Base-by-base conservation (phyloP, 2,888 invertebrate genomes). In the Pandemis cinnamomeana region DNA sequence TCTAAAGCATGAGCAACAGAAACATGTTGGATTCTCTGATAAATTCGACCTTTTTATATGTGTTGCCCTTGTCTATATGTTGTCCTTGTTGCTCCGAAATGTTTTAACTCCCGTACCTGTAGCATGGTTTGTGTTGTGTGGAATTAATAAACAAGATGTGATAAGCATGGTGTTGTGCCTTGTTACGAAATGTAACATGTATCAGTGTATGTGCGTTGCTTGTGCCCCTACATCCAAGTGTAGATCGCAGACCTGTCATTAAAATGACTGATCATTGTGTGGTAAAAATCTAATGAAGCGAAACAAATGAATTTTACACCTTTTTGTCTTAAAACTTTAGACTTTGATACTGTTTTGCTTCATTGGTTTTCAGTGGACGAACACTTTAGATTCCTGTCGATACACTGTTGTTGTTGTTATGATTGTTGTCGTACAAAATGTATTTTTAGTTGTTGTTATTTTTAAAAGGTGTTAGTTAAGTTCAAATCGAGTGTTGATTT, bases 151-250 rank as follows among this genome's bases (percentile, higher is more conserved):
- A n/a, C 10, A 41, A 13, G 70, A 63, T 61, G 67, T 68, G 68
- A 67, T 60, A 61, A 62, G 75, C 75, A 75, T 75, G 75, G 63
- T 67, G 66, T 63, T 70, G 20, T 69, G 68, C 55, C 64, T 64
- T 15, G 15, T 63, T 55, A 63, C 41, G n/a, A 48, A 36, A 10
- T 62, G 68, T 83, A 80, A 80, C 82, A 7, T 67, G 41, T 89
- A 78, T 82, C 87, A 89, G 85, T 88, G 89, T 89, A 58, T 58
- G 58, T 64, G 88, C 90, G 91, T 91, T 90, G 92, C 91, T 89
- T 91, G 90, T 82, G 85, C 84, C 87, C 86, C 90, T 88, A 88
- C 82, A 83, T 82, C 88, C 91, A 91, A 92, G 92, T 90, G 90
- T 94, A 93, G 93, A 80, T 77, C 84, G 79, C 84, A 84, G 86